Evolutionary conservation across 2,888 invertebrate genomes (phyloP), one percentile per base, ranked within the genome.

Genomic region (Cataglyphis livida): DNA sequence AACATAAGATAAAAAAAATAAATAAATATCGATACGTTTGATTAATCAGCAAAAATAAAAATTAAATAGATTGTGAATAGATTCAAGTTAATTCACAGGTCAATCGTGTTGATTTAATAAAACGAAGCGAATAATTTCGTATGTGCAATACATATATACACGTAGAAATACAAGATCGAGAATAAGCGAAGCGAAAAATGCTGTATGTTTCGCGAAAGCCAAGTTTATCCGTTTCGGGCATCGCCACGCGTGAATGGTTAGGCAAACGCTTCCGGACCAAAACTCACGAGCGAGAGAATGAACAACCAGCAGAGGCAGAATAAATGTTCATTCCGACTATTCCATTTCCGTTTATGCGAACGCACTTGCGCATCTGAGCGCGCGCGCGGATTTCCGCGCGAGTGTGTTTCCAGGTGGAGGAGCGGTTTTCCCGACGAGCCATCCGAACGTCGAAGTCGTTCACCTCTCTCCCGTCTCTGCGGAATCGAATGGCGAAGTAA

Each of bases 401-500:
- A 25, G 1, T 25, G 25, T 25, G 25, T 25, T 44, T 44, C 4
- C 41, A 6, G 21, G 71, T 71, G 78, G 78, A 65, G 75, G 79
- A 87, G 79, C 9, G 68, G 76, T 81, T 84, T 73, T 44, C 44
- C 65, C 25, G 68, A 28, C 28, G 18, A 64, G 12, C 48, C 64
- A n/a, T 51, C 28, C 51, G 21, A 21, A 21, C 59, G 21, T 9
- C 41, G 48, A 15, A 32, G 10, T 15, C 35, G 21, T 3, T 10
- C 9, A n/a, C 44, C 41, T 59, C 57, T 15, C 15, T 32, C 25
- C 18, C 15, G 18, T 25, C 44, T 44, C 41, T 61, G 82, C 66
- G 71, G 25, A 78, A 59, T 85, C 82, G 85, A 90, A 90, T 78
- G 85, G 89, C 70, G 70, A 82, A 81, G 87, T 85, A 88, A 90